Evolutionary conservation across 2,888 invertebrate genomes (phyloP), one percentile per base, ranked within the genome.

Genomic region (Scrobipalpa atriplicella): DNA sequence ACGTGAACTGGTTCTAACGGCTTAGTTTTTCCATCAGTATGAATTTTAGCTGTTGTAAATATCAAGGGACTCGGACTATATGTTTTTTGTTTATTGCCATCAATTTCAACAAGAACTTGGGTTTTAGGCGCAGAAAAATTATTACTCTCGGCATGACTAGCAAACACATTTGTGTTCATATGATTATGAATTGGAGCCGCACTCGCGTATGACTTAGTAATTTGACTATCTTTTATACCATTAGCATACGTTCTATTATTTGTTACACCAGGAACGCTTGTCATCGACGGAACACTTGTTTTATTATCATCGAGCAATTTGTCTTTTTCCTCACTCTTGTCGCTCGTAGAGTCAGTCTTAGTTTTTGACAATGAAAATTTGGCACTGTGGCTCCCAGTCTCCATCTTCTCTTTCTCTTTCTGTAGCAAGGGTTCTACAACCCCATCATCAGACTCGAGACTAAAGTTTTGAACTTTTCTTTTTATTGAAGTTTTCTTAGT

Each of bases 41-140:
- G 90, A 73, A 92, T 92, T 84, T 91, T 92, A 8, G 92, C 92
- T n/a, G 90, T 92, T 19, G 92, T 92, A 72, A 92, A 92, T 72
- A 92, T 92, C 69, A 91, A 74, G 29, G 91, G 85, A 72, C 83
- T 85, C 19, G 87, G 78, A 68, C 67, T 85, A 67, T 80, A 85
- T 51, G 71, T 73, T 52, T 75, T 75, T 41, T 79, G 73, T 69
- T 85, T 88, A 69, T 75, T 78, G 62, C 76, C 78, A 68, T 87
- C 86, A 66, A 91, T 84, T 77, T 90, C 89, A 60, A 90, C 83
- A 47, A 90, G 80, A 68, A 88, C 76, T 75, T 86, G 82, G 70
- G 72, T 85, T 80, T 86, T 89, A 9, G 83, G 71, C 60, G 80
- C 71, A 1, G 68, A 62, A 36, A 70, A 70, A 47, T 70, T 72